These are phyloP conservation scores for Carterocephalus palaemon DNA, from an alignment of 2,888 invertebrate species.

Conservation along the genomic window DNA sequence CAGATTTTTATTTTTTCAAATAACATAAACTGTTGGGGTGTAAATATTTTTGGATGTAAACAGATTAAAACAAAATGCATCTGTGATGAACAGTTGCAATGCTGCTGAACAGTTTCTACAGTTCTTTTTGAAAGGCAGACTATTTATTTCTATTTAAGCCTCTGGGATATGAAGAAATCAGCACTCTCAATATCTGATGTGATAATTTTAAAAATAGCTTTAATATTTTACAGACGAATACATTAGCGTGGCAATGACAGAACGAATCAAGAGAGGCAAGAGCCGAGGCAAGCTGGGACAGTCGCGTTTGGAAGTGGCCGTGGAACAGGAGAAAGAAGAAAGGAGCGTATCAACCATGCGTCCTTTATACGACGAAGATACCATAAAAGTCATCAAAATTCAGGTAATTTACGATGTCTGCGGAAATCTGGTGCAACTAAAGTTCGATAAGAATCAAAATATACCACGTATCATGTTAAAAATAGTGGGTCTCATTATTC, in stretches of 20 bases:
- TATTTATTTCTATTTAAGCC: no score
- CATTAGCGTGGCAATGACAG: slow-evolving; percentile 30
- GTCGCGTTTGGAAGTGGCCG: slow-evolving; percentile 29
- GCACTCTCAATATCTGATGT: not conserved
- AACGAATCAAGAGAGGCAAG: slow-evolving; percentile 36
- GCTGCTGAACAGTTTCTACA: no score
- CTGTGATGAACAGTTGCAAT: no score
- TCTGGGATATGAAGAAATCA: no score
- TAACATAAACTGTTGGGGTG: no score
- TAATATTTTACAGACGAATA: slow-evolving; percentile 38
- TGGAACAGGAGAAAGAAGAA: slow-evolving; percentile 29
- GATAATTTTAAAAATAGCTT: no score
- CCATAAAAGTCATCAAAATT: slow-evolving; percentile 35
- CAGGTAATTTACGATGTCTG: slow-evolving; percentile 38
- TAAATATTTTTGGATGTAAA: no score
- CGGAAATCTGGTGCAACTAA: slow-evolving; percentile 42
- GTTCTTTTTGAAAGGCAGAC: no score
- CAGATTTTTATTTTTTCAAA: no score
- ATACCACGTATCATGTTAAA: slow-evolving; percentile 46
- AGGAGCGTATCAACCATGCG: slow-evolving; percentile 12
- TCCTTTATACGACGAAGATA: slow-evolving; percentile 7
- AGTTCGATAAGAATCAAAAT: slow-evolving; percentile 39
- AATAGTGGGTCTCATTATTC: slow-evolving; percentile 42
- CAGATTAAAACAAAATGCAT: no score
- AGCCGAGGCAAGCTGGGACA: slow-evolving; percentile 29